Percentiles rank a stretch among this genome's conserved stretches.
Conservation (phyloP, 2,888 invertebrate genomes). For the Nomada fucata region DNA sequence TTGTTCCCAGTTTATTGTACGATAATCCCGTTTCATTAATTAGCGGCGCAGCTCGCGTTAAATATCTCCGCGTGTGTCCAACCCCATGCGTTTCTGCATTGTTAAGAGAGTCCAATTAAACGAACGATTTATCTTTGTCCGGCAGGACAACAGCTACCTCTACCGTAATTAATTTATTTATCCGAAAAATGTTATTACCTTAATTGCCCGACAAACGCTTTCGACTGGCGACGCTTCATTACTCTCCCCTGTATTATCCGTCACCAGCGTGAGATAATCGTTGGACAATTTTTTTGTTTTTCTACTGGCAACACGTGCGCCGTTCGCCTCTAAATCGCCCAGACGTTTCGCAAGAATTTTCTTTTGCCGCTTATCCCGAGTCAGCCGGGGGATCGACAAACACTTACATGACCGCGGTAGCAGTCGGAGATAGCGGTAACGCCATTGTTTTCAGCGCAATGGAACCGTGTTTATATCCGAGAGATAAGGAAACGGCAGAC, state of each 20-base stretch:
- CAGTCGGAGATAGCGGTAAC: constrained; percentile 4
- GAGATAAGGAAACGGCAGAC: constrained; percentile 42
- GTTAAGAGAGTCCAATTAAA: constrained; percentile 50
- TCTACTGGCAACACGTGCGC: neutral
- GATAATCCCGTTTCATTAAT: constrained; percentile 46
- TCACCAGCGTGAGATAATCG: neutral
- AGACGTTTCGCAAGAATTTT: neutral
- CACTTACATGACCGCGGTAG: neutral
- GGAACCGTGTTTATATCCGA: constrained; percentile 28
- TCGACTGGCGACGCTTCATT: constrained; percentile 2
- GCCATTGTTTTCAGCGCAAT: constrained; percentile 29
- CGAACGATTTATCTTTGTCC: constrained; percentile 52
- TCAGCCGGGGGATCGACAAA: neutral
- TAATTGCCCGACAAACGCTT: neutral
- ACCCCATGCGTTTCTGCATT: constrained; percentile 30
- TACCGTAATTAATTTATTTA: constrained; percentile 34
- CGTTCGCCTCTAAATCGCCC: neutral
- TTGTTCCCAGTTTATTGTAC: constrained; percentile 38
- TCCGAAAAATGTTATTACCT: constrained; percentile 30
- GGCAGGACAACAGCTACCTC: constrained; percentile 20
- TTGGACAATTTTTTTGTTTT: too few species aligned
- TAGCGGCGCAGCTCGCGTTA: constrained; percentile 34
- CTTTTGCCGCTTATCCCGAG: neutral
- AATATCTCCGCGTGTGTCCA: constrained; percentile 44
- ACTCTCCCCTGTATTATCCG: neutral